These are phyloP conservation scores for Probosciger aterrimus DNA, from an alignment of 2,113 vertebrate genomes.

Conservation along the genomic window DNA sequence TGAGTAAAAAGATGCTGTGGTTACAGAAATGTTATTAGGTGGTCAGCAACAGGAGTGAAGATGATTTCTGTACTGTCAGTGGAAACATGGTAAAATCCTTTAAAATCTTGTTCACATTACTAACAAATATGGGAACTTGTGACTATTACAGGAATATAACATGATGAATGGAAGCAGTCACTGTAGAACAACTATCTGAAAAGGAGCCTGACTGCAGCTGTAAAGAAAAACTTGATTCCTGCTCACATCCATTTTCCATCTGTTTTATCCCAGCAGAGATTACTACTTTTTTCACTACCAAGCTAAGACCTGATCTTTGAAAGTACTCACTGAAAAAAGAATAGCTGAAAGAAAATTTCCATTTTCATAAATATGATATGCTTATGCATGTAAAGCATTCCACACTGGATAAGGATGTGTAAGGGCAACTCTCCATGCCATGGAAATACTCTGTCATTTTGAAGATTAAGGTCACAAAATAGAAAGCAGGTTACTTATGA, in stretches of 20 bases:
- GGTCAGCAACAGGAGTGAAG: not conserved
- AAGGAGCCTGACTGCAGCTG: not conserved
- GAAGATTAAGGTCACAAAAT: conserved; percentile 60
- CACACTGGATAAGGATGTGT: not conserved
- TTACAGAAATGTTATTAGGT: not conserved
- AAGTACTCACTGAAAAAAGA: not conserved
- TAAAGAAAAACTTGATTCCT: not conserved
- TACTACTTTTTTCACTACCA: not conserved
- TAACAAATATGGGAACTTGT: not conserved
- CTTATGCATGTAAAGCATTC: conserved; percentile 2
- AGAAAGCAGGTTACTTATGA: conserved; percentile 54
- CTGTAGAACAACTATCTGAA: not conserved
- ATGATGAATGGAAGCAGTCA: not conserved
- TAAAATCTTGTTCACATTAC: not conserved
- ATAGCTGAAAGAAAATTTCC: not conserved
- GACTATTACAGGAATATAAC: not conserved
- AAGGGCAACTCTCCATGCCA: conserved; percentile 17
- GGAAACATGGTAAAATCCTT: not conserved
- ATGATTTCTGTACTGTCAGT: not conserved
- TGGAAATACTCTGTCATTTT: conserved; percentile 45
- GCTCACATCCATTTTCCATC: not conserved
- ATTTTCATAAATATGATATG: not conserved
- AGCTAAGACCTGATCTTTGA: conserved; percentile 10
- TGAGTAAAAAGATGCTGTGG: not conserved
- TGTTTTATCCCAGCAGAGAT: not conserved